Evolutionary conservation across 2,797 vertebrate genomes (phyloP), one percentile per base, ranked within the genome.

Genomic region (Rhynchonycteris naso): DNA sequence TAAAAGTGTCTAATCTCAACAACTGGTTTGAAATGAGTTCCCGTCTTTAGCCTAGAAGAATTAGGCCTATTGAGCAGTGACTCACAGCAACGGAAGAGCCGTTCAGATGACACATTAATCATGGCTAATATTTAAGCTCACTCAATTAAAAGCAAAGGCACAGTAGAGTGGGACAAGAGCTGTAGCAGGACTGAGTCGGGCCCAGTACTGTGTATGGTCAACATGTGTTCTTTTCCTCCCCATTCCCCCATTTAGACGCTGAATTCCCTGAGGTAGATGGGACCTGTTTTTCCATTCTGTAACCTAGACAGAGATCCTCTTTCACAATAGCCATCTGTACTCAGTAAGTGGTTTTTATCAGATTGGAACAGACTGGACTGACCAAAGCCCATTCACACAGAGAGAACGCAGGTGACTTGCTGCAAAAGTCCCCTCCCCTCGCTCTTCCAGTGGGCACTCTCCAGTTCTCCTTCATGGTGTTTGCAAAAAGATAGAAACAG

Each of bases 1-100:
- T n/a, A 81, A 79, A 93, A n/a, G 24, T 58, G 50, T 90, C 52
- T 47, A 56, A 93, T 52, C 8, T 74, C 87, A 83, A 56, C 26
- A 59, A 81, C 3, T 78, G n/a, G 15, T 33, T 81, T 68, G 38
- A 84, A 92, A 80, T 47, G 75, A 43, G 13, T 74, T 69, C 56
- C 26, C 33, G 78, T 79, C 78, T 75, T 52, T 71, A 35, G 35
- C 71, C 61, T 16, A n/a, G 30, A 71, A 95, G 63, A 90, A 65
- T 30, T 16, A 16, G 35, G 15, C 30, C 83, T 85, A 43, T 79
- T 71, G 94, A 92, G 65, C 18, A 61, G 76, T 72, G 88, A 88
- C 72, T 95, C 56, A 50, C 15, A 82, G 58, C 19, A 56, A 54
- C 54, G 88, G 84, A 87, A 90, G 58, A 59, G 16, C 24, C 9